These are phyloP conservation scores for Neodontobutis hainanensis DNA, from an alignment of 2,113 vertebrate genomes.

Conservation along the genomic window DNA sequence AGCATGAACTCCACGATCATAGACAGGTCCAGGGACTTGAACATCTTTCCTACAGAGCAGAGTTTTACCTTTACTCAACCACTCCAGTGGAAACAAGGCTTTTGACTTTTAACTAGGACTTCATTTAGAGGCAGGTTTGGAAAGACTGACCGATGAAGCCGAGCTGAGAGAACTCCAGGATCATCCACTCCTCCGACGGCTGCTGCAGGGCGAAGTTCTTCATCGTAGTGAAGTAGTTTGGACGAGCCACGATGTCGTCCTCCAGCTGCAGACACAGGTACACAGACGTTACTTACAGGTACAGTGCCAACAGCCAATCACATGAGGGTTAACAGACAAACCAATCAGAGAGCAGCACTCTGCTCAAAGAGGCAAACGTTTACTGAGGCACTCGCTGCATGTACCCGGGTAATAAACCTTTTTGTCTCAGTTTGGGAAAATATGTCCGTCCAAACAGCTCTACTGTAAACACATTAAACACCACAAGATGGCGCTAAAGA, in stretches of 20 bases:
- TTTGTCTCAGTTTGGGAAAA: no score
- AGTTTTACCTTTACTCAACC: no score
- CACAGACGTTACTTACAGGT: background rate
- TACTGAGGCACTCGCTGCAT: no score
- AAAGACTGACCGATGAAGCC: slow-evolving; percentile 90
- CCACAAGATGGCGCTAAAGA: no score
- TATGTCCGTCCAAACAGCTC: no score
- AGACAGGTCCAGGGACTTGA: slow-evolving; percentile 95
- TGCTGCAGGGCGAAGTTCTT: slow-evolving; percentile 99
- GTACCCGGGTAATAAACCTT: no score
- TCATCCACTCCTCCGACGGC: slow-evolving; percentile 98
- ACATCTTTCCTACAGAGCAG: slow-evolving; percentile 89
- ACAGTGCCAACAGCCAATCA: background rate
- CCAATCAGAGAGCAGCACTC: no score
- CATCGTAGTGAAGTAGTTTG: slow-evolving; percentile 99
- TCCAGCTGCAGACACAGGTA: slow-evolving; percentile 82
- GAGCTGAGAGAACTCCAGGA: slow-evolving; percentile 98
- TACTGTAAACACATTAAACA: no score
- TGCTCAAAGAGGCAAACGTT: no score
- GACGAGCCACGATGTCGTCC: slow-evolving; percentile 97
- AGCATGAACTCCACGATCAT: slow-evolving; percentile 98
- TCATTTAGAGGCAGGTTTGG: background rate
- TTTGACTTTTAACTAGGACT: no score
- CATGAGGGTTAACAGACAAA: no score
- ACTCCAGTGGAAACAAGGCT: background rate